Evolutionary conservation across 2,113 vertebrate species (phyloP).

Genomic region (Eurypyga helias): DNA sequence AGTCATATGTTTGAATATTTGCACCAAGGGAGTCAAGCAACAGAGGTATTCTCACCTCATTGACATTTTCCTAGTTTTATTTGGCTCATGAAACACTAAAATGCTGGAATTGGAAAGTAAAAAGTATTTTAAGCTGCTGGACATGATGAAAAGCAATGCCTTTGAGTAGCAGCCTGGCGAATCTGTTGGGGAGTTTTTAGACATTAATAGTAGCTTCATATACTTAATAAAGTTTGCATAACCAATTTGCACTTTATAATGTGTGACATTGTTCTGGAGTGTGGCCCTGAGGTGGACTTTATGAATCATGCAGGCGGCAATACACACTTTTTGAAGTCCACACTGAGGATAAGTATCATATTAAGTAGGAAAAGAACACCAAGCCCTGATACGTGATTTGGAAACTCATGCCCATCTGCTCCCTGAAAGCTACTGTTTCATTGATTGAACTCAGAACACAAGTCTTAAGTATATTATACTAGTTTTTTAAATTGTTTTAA

Average conservation of each 20-base stretch:
- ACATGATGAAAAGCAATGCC: background rate
- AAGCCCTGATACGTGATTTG: background rate
- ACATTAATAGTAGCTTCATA: background rate
- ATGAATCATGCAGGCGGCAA: background rate
- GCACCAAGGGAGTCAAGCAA: background rate
- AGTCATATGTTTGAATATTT: background rate
- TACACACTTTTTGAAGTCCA: slow-evolving; percentile 1
- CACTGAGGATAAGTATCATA: background rate
- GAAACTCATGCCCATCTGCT: background rate
- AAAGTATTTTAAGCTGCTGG: slow-evolving; percentile 1
- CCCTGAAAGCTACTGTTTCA: background rate
- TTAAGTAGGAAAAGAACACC: background rate
- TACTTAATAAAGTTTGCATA: slow-evolving; percentile 35
- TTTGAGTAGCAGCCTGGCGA: background rate
- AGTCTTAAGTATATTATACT: background rate
- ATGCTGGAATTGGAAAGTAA: background rate
- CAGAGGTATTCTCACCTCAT: slow-evolving; percentile 13
- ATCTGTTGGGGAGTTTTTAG: background rate
- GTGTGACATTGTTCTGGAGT: slow-evolving; percentile 14
- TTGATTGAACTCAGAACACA: background rate
- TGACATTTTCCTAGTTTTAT: slow-evolving; percentile 28
- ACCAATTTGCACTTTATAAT: slow-evolving; percentile 48
- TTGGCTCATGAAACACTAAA: slow-evolving; percentile 9
- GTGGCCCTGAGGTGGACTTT: background rate
- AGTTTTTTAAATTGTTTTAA: background rate